A percentile compares a stretch with the other conserved stretches of the same genome.
Conservation (phyloP, 2,797 vertebrate genomes). For the Hippopotamyrus pictus region DNA sequence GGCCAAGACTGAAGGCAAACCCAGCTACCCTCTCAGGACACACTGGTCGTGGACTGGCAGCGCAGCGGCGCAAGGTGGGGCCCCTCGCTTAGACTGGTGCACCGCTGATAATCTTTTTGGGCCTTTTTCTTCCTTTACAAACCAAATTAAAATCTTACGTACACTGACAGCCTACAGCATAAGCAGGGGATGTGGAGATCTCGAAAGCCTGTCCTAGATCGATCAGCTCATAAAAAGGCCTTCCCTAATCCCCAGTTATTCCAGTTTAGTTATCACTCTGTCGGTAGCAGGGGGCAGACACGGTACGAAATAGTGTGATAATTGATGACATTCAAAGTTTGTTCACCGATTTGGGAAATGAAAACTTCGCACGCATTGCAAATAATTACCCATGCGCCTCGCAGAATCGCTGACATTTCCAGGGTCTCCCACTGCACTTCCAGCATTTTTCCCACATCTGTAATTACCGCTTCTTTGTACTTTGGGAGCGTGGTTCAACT, state of each 20-base stretch:
- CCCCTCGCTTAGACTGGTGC: not conserved
- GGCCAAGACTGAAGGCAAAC: not conserved
- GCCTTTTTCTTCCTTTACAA: not conserved
- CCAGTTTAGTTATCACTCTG: not conserved
- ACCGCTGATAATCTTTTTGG: not conserved
- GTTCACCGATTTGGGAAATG: not conserved
- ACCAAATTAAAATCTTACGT: not conserved
- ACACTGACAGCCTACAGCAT: not conserved
- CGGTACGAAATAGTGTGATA: not conserved
- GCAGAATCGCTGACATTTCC: slow-evolving; percentile 21
- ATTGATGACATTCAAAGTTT: slow-evolving; percentile 13
- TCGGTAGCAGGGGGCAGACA: not conserved
- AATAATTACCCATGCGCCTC: not conserved
- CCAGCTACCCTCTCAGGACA: not conserved
- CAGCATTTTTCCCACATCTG: slow-evolving; percentile 12
- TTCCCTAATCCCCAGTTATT: not conserved
- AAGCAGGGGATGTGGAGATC: not conserved
- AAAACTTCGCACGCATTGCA: not conserved
- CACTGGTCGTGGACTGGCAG: not conserved
- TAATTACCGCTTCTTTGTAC: slow-evolving; percentile 13
- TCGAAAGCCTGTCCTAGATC: not conserved
- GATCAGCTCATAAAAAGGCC: not conserved
- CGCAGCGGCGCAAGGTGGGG: not conserved
- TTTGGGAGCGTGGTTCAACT: not conserved
- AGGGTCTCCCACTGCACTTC: not conserved